phyloP scores from a whole-genome alignment of 2,797 vertebrate genomes.

The Bradypodion pumilum region DNA sequence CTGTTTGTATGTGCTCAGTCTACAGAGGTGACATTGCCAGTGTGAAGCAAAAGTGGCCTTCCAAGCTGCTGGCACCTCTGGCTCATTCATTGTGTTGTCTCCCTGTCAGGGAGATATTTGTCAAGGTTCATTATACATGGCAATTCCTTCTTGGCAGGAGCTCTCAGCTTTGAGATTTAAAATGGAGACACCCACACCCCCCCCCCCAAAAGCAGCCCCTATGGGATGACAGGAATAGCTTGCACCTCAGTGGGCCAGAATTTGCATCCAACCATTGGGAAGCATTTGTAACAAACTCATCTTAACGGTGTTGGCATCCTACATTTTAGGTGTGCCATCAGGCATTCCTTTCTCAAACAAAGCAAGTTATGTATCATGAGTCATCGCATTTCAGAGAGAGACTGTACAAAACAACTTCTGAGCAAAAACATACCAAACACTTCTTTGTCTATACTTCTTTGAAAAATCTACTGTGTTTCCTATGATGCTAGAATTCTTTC shows the following conservation, averaged over 20 bases:
- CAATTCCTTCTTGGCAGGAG: background rate
- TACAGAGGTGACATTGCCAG: conserved; percentile 1
- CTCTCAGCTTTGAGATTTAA: conserved; percentile 12
- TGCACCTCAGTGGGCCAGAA: background rate
- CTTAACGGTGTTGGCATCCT: rapidly evolving
- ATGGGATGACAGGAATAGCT: background rate
- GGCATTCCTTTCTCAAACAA: background rate
- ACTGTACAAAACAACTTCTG: background rate
- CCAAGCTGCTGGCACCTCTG: background rate
- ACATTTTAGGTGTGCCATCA: background rate
- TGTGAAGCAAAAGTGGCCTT: background rate
- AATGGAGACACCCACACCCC: too few species aligned
- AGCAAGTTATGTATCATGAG: conserved; percentile 6
- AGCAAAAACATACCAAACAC: background rate
- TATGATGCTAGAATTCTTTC: conserved; percentile 35
- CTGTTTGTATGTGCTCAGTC: background rate
- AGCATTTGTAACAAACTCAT: background rate
- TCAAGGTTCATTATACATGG: background rate
- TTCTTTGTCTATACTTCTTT: conserved; percentile 28
- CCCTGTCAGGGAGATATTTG: background rate
- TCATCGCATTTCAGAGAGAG: conserved; percentile 8
- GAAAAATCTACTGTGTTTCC: conserved; percentile 44
- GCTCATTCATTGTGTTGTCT: background rate
- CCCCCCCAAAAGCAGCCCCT: background rate
- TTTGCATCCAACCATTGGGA: background rate